Base-by-base conservation (phyloP, 1,140 invertebrate species). In the Rhizoglyphus robini region DNA sequence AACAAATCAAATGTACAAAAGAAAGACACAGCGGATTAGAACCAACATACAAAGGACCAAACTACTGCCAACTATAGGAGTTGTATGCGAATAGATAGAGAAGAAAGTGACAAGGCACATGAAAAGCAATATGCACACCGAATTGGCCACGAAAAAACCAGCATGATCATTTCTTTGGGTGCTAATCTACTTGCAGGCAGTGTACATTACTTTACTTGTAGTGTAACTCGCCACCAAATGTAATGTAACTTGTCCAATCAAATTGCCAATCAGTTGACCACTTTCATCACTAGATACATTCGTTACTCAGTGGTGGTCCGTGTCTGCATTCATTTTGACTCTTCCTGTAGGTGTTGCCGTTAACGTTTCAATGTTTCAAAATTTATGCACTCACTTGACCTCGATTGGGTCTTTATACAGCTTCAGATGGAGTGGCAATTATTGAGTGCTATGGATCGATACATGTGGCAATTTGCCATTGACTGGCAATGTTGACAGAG, bases 351-450 rank as follows among this genome's bases (percentile, higher is more conserved):
- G 8, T 8, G 8, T 18, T 11, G 20, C 8, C 51, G 51, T 54
- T 32, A 23, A 25, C 51, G 51, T 54, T 54, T 54, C 51, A 54
- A 54, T 54, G 23, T 32, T 54, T 54, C 8, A 54, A 54, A 54
- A 54, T 54, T 54, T 54, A 54, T 54, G 51, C 20, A 8, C 51
- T 32, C 51, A 54, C 51, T 54, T 54, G 51, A 23, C 5, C 23
- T n/a, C n/a, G n/a, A n/a, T n/a, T n/a, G n/a, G n/a, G n/a, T n/a
- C n/a, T n/a, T n/a, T n/a, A n/a, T n/a, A n/a, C n/a, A n/a, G n/a
- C n/a, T n/a, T n/a, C n/a, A n/a, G n/a, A n/a, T n/a, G n/a, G n/a
- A n/a, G n/a, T n/a, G n/a, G n/a, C n/a, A n/a, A n/a, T n/a, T n/a
- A n/a, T n/a, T n/a, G n/a, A n/a, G n/a, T n/a, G n/a, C n/a, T n/a